A percentile compares a stretch with the other conserved stretches of the same genome.
Evolutionary conservation across 2,888 invertebrate genomes (phyloP).

Genomic region (Cyclophora punctaria): DNA sequence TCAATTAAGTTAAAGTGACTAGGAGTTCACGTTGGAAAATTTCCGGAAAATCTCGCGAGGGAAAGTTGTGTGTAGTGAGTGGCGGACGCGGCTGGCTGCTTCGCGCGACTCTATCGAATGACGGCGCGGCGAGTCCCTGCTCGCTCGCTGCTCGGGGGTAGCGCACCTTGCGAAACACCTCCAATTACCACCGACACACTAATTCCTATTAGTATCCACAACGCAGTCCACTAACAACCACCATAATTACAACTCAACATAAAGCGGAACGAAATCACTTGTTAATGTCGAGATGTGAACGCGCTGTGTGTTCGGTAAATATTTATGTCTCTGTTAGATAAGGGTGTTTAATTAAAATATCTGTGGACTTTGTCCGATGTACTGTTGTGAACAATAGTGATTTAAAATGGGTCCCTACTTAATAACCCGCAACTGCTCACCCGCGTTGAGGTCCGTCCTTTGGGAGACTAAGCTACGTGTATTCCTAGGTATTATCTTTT

Average conservation of each 20-base stretch:
- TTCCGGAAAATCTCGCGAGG: conserved; percentile 25
- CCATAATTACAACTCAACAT: conserved; percentile 18
- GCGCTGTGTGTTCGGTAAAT: conserved; percentile 1
- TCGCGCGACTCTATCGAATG: conserved; percentile 53
- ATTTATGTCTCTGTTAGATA: background rate
- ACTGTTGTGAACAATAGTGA: too few species aligned
- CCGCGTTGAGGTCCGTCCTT: too few species aligned
- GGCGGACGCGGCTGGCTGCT: conserved; percentile 41
- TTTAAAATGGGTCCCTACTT: too few species aligned
- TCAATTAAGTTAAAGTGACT: too few species aligned
- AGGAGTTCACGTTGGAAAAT: too few species aligned
- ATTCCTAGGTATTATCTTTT: too few species aligned
- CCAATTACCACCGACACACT: conserved; percentile 27
- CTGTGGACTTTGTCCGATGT: too few species aligned
- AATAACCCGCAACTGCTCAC: too few species aligned
- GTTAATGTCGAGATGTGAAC: conserved; percentile 6
- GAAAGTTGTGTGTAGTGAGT: conserved; percentile 38
- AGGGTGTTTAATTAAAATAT: background rate
- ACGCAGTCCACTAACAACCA: conserved; percentile 21
- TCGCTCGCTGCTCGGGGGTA: conserved; percentile 5
- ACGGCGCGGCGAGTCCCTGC: conserved; percentile 28
- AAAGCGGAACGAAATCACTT: conserved; percentile 5
- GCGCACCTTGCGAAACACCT: conserved; percentile 24
- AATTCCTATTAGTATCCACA: conserved; percentile 25
- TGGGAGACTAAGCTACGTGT: too few species aligned